Evolutionary conservation across 2,797 vertebrate genomes (phyloP), one percentile per base, ranked within the genome.

Genomic region (Sarcoramphus papa): DNA sequence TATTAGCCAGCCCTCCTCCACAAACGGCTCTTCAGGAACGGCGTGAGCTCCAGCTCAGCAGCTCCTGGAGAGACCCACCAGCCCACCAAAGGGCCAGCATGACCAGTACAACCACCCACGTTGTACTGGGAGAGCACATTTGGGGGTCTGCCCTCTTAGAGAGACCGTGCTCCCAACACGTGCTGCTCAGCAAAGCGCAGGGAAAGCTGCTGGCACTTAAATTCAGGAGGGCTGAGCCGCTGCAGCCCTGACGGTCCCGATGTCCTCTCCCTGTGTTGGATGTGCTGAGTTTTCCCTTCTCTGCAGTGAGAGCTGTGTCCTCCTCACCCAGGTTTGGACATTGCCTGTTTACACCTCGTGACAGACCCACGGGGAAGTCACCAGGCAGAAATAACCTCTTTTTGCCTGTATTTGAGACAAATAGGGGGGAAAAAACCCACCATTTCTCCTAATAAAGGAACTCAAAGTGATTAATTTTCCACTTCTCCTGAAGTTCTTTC

Each of bases 381-480:
- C 35, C 1, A 3, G 85, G 83, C 73, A 88, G 88, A 74, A 93
- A 80, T 37, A 45, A 47, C 65, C 47, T 80, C 48, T 51, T 87
- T 86, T 77, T 56, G 30, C 88, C 77, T 73, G 21, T 28, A 8
- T 88, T 78, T 80, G 74, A 96, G 93, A 92, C 59, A 95, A 94
- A 90, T 3, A 11, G 14, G 19, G 10, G 33, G 14, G 0, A 7
- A 33, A 31, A 40, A 51, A 35, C 1, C 0, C 62, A 82, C 56
- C 12, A 16, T 88, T 95, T 78, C 84, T 80, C 73, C 82, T 89
- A 91, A 94, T 72, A 82, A 93, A 82, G 86, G 67, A 93, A 57
- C 85, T 94, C 95, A 27, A 64, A 90, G 91, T 74, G 94, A 95
- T 95, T 88, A 81, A 93, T 96, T 95, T 88, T 90, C 75, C 3